A percentile compares a stretch with the other conserved stretches of the same genome.
These are phyloP conservation scores for Psephotus haematonotus DNA, from an alignment of 2,113 vertebrate species.

Conservation along the genomic window DNA sequence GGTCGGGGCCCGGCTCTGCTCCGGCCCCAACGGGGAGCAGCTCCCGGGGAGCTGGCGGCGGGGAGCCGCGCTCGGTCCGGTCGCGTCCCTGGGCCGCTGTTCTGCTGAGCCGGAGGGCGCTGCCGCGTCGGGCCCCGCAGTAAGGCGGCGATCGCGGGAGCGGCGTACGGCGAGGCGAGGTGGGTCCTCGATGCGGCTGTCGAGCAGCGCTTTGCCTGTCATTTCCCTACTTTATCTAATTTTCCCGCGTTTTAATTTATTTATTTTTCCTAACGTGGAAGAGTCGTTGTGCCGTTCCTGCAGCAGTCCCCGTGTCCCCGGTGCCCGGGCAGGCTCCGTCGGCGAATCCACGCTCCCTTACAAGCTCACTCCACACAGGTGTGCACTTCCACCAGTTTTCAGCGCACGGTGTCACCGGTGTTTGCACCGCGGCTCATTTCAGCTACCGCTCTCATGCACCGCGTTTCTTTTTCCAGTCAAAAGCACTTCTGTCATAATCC, in stretches of 20 bases:
- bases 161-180: neutral
- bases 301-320: neutral
- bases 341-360: neutral
- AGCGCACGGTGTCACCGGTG: neutral
- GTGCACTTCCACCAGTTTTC: constrained; percentile 72
- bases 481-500: neutral
- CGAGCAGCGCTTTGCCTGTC: neutral
- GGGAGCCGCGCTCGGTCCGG: no score
- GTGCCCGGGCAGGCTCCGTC: neutral
- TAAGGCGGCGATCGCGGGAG: neutral
- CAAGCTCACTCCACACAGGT: constrained; percentile 66
- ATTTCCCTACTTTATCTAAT: neutral
- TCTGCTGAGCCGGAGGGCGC: neutral
- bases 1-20: neutral
- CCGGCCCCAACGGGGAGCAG: no score
- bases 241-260: neutral
- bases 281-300: neutral
- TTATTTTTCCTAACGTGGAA: neutral
- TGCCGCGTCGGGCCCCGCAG: neutral
- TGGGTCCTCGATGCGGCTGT: neutral
- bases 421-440: neutral
- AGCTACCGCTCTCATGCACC: neutral
- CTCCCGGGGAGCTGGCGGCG: neutral
- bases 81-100: neutral
- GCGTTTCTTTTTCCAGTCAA: neutral